A percentile compares a stretch with the other conserved stretches of the same genome.
Evolutionary conservation across 2,888 invertebrate species (phyloP).

Genomic region (Sphaerophoria rueppellii): DNA sequence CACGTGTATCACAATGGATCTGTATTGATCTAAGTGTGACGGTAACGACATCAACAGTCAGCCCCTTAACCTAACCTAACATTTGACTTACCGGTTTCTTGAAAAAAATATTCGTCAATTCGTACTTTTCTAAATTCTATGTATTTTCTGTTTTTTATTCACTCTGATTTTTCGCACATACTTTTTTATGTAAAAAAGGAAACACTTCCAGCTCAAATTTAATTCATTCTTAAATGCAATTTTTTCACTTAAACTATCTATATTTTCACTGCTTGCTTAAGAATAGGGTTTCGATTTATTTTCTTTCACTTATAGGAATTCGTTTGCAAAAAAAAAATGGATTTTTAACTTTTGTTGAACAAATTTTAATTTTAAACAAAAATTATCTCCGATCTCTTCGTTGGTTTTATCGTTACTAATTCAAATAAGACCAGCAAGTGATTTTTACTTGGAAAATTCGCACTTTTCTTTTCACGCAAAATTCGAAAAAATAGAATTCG

Average conservation of each 20-base stretch:
- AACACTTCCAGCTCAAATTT: neutral
- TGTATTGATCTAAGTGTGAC: no score
- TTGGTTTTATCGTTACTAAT: slow-evolving; percentile 73
- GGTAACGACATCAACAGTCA: no score
- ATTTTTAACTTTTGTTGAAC: neutral
- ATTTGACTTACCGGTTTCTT: no score
- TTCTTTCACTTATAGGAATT: slow-evolving; percentile 22
- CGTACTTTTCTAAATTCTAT: neutral
- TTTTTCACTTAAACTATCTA: slow-evolving; percentile 5
- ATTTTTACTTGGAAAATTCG: slow-evolving; percentile 36
- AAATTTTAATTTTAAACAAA: neutral
- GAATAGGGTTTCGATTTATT: slow-evolving; percentile 1
- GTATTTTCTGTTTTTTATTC: neutral
- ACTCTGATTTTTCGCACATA: neutral
- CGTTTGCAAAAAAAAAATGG: slow-evolving; percentile 8
- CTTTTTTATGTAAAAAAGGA: neutral
- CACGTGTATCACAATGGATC: no score
- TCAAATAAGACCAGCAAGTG: slow-evolving; percentile 68
- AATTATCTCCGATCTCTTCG: slow-evolving; percentile 61
- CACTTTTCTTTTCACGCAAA: slow-evolving; percentile 12
- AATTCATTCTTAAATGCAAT: slow-evolving; percentile 22
- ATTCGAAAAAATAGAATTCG: slow-evolving; percentile 9
- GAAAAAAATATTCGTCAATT: no score
- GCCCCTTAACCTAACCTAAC: no score
- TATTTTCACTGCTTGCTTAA: slow-evolving; percentile 12